These are phyloP conservation scores for Enteromius unitaeniatus DNA, from an alignment of 2,797 vertebrate species.

Conservation along the genomic window DNA sequence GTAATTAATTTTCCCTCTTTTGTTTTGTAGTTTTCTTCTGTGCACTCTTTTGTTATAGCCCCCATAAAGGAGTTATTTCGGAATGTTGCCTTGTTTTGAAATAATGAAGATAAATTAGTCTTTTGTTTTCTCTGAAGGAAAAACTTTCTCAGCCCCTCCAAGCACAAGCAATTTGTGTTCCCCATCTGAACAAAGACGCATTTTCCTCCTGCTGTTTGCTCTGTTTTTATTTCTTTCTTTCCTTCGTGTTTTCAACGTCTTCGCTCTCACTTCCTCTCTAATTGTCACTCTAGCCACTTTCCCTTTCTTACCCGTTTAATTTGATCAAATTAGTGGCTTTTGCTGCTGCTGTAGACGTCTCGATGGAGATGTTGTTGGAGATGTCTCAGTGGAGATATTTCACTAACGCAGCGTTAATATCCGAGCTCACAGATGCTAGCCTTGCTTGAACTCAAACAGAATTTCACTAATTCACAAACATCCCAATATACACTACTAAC, in stretches of 20 bases:
- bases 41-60: conserved; percentile 43
- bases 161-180: conserved; percentile 62
- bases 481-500: neutral
- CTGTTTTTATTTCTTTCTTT: conserved; percentile 10
- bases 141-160: conserved; percentile 52
- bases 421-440: neutral
- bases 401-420: neutral
- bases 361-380: conserved; percentile 27
- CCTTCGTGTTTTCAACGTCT: conserved; percentile 35
- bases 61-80: conserved; percentile 54
- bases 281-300: conserved; percentile 45
- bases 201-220: conserved; percentile 47
- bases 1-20: conserved; percentile 63
- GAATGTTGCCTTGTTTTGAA: conserved; percentile 65
- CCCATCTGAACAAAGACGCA: conserved; percentile 57
- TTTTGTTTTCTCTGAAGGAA: conserved; percentile 62
- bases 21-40: conserved; percentile 53
- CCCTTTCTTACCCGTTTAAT: conserved; percentile 40
- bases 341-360: conserved; percentile 17
- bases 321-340: conserved; percentile 53
- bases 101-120: conserved; percentile 69
- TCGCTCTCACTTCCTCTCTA: conserved; percentile 42
- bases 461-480: conserved; percentile 28
- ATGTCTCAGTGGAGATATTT: conserved; percentile 35
- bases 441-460: conserved; percentile 24